Evolutionary conservation across 2,113 vertebrate species (phyloP).

Genomic region (Danio rerio): GRCz12tu NC_133186.1:6229501-6230000

Average conservation of each 20-base stretch:
- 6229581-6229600: slow-evolving; percentile 59
- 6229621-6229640: slow-evolving; percentile 60
- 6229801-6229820: slow-evolving; percentile 43
- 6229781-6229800: slow-evolving; percentile 56
- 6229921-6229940: too few relatives aligned
- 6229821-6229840: slow-evolving; percentile 18
- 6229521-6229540: slow-evolving; percentile 45
- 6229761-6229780: slow-evolving; percentile 69
- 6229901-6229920: too few relatives aligned
- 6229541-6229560: slow-evolving; percentile 3
- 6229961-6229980: too few relatives aligned
- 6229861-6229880: too few relatives aligned
- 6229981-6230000: too few relatives aligned
- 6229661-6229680: slow-evolving; percentile 53
- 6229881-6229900: too few relatives aligned
- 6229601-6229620: slow-evolving; percentile 54
- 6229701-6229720: slow-evolving; percentile 79
- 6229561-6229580: slow-evolving; percentile 35
- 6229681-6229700: slow-evolving; percentile 78
- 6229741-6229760: slow-evolving; percentile 75
- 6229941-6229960: too few relatives aligned
- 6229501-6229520: slow-evolving; percentile 32
- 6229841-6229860: background rate
- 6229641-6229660: slow-evolving; percentile 42
- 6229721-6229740: slow-evolving; percentile 73